phyloP scores from a whole-genome alignment of 2,888 invertebrate species.

The Cryptus viduatorius region DNA sequence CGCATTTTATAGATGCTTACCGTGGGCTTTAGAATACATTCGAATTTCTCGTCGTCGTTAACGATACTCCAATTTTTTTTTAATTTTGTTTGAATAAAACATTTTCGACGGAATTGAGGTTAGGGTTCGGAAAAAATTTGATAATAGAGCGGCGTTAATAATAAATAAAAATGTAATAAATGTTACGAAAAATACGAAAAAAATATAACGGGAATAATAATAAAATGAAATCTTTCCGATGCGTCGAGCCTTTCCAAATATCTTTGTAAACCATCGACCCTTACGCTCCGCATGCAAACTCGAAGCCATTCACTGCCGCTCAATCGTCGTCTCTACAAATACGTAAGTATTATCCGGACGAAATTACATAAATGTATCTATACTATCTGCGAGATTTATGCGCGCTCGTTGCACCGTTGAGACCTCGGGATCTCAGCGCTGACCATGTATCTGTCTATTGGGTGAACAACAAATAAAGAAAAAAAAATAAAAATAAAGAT shows the following conservation, averaged over 20 bases:
- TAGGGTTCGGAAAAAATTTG: too few relatives aligned
- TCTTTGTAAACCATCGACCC: neutral
- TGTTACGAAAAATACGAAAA: too few relatives aligned
- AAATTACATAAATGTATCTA: slow-evolving; percentile 54
- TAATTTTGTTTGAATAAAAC: neutral
- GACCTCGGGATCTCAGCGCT: slow-evolving; percentile 48
- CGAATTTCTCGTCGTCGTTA: neutral
- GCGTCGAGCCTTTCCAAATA: neutral
- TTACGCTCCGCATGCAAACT: neutral
- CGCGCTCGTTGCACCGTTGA: slow-evolving; percentile 27
- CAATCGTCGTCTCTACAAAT: slow-evolving; percentile 14
- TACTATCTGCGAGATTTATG: slow-evolving; percentile 28
- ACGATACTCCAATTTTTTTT: neutral
- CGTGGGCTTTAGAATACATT: neutral
- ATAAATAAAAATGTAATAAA: too few relatives aligned
- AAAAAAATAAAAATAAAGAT: slow-evolving; percentile 4
- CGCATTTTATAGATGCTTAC: slow-evolving; percentile 3
- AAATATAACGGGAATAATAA: too few relatives aligned
- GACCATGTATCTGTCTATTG: slow-evolving; percentile 25
- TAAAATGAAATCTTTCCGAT: neutral
- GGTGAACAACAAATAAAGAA: neutral
- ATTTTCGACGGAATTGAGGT: too few relatives aligned
- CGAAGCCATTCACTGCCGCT: neutral
- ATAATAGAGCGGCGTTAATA: too few relatives aligned
- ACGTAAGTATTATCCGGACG: slow-evolving; percentile 10